These are phyloP conservation scores for Drosophila leontia DNA, from an alignment of 1,140 invertebrate genomes.

Conservation along the genomic window DNA sequence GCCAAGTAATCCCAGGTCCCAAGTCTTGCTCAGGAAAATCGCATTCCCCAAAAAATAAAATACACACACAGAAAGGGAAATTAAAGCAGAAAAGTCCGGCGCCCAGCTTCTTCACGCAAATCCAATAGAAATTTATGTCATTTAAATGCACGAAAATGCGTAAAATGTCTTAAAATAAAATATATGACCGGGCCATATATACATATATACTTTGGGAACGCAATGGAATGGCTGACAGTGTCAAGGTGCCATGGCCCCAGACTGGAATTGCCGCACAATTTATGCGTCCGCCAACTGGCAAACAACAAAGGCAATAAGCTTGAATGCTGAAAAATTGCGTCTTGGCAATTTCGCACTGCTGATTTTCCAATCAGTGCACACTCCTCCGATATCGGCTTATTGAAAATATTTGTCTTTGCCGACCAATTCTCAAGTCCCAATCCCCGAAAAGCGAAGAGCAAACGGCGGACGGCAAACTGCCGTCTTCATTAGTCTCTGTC, in stretches of 20 bases:
- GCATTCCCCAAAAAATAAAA: slow-evolving; percentile 6
- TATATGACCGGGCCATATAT: slow-evolving; percentile 73
- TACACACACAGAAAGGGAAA: slow-evolving; percentile 7
- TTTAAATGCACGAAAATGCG: slow-evolving; percentile 76
- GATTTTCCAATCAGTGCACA: slow-evolving; percentile 82
- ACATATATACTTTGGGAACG: slow-evolving; percentile 39
- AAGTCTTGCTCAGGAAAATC: slow-evolving; percentile 13
- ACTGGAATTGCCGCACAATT: slow-evolving; percentile 70
- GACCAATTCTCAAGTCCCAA: slow-evolving; percentile 40
- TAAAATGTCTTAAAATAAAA: slow-evolving; percentile 78
- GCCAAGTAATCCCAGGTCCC: slow-evolving; percentile 37
- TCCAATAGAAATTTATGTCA: slow-evolving; percentile 79
- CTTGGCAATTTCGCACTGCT: slow-evolving; percentile 76
- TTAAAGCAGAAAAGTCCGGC: slow-evolving; percentile 48
- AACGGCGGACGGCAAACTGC: slow-evolving; percentile 26
- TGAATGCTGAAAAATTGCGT: slow-evolving; percentile 72
- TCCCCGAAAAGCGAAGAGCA: slow-evolving; percentile 33
- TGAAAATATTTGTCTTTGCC: slow-evolving; percentile 80
- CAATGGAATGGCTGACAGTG: slow-evolving; percentile 30
- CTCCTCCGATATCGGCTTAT: slow-evolving; percentile 79
- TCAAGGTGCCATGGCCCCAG: slow-evolving; percentile 65
- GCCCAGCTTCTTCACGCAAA: slow-evolving; percentile 51
- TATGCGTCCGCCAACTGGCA: slow-evolving; percentile 74
- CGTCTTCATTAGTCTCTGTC: slow-evolving; percentile 80
- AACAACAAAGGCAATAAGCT: slow-evolving; percentile 64